Base-by-base conservation (phyloP, 2,888 invertebrate species). In the Alloscopus bannaensis region DNA sequence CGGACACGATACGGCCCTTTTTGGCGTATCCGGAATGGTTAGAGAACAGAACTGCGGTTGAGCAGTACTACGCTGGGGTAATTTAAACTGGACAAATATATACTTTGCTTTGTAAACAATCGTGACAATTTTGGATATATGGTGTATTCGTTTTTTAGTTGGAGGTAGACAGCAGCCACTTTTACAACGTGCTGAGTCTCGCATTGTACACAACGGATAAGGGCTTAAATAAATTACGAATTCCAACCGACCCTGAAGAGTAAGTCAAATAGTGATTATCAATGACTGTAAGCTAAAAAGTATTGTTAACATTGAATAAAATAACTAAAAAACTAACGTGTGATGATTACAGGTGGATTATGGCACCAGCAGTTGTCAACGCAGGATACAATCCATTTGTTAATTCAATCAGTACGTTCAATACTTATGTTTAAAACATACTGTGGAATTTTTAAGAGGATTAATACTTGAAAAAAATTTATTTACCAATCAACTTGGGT, bases 21-120 rank as follows among this genome's bases (percentile, higher is more conserved):
- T 55, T 71, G 60, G 95, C 94, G 28, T 95, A 93, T 89, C 95
- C 95, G 22, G 92, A 94, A 80, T 95, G 94, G 92, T 92, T 94
- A 85, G 90, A 92, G 69, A 91, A 93, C 65, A 87, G 89, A 0
- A 89, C 90, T 3, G 90, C 91, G 84, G 89, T 96, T 40, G 93
- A 95, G 87, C 89, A 91, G 28, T 93, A 93, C 87, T 95, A 94
- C 87, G 90, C 90, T 83, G 91, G 91, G 26, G 82, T 84, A 62
- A 31, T n/a, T n/a, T n/a, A n/a, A n/a, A n/a, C n/a, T n/a, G n/a
- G n/a, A n/a, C n/a, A n/a, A n/a, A n/a, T n/a, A n/a, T n/a, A n/a
- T n/a, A n/a, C n/a, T n/a, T n/a, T n/a, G n/a, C n/a, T n/a, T n/a
- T n/a, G n/a, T n/a, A n/a, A n/a, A n/a, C 13, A 45, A 36, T 36